Conservation (phyloP, 2,113 vertebrate species). For the Rhabdomys dilectus region DNA sequence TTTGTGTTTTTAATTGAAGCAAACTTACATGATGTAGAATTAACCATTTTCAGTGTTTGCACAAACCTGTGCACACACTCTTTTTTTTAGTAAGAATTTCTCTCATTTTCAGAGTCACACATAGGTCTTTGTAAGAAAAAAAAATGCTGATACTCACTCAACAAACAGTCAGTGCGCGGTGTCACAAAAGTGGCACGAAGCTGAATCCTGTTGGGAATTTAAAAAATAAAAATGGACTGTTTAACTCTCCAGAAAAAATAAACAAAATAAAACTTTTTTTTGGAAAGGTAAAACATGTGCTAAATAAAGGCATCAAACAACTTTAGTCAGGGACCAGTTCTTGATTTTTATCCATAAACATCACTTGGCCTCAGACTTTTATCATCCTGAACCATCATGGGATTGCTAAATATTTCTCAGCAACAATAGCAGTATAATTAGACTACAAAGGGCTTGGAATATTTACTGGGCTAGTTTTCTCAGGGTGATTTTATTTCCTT, state of each 20-base stretch:
- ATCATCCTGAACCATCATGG: conserved; percentile 79
- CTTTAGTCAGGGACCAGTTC: conserved; percentile 75
- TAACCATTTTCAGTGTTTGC: neutral
- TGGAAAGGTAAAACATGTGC: conserved; percentile 48
- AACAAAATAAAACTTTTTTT: neutral
- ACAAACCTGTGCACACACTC: conserved; percentile 49
- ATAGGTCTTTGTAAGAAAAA: conserved; percentile 79
- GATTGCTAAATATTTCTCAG: conserved; percentile 37
- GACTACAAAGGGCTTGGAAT: conserved; percentile 29
- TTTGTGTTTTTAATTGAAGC: conserved; percentile 34
- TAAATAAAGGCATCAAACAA: conserved; percentile 77
- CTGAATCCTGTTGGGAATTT: neutral
- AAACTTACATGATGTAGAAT: conserved; percentile 25
- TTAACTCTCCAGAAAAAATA: neutral
- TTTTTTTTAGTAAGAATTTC: conserved; percentile 78
- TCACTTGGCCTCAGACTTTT: conserved; percentile 70
- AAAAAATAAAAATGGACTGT: conserved; percentile 43
- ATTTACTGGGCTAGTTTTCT: conserved; percentile 29
- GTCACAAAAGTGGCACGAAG: neutral
- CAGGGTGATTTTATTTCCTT: conserved; percentile 57
- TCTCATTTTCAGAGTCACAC: conserved; percentile 66
- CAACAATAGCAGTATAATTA: conserved; percentile 21
- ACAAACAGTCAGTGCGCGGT: conserved; percentile 57
- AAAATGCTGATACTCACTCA: conserved; percentile 73
- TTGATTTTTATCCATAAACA: conserved; percentile 83